Conservation (phyloP, 2,888 invertebrate genomes). For the Pediacus dermestoides region DNA sequence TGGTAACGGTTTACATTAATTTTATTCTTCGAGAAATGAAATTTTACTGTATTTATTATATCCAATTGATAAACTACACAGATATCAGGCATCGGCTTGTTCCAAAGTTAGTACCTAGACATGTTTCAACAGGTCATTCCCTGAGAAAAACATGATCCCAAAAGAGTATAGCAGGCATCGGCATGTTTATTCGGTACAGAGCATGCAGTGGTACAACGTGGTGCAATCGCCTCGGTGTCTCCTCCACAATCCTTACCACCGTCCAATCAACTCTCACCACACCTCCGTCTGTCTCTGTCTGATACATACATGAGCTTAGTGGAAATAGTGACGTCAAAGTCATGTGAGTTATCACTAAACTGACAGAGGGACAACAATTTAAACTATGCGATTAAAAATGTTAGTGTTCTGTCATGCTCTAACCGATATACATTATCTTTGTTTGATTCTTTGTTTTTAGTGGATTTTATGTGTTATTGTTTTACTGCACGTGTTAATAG, state of each 20-base stretch:
- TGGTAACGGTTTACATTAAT: too few relatives aligned
- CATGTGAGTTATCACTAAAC: constrained; percentile 46
- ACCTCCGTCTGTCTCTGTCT: constrained; percentile 12
- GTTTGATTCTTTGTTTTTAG: constrained; percentile 16
- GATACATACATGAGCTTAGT: constrained; percentile 11
- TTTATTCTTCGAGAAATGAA: too few relatives aligned
- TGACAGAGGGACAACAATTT: constrained; percentile 42
- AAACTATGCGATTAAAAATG: constrained; percentile 43
- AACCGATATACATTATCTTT: constrained; percentile 13
- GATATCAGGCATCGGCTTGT: constrained; percentile 11
- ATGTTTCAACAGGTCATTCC: background rate
- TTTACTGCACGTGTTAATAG: constrained; percentile 19
- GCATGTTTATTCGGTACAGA: constrained; percentile 7
- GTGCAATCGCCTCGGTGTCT: constrained; percentile 18
- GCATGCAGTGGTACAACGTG: constrained; percentile 22
- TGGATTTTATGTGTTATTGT: constrained; percentile 15
- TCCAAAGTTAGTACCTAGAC: constrained; percentile 3
- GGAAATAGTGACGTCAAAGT: constrained; percentile 42
- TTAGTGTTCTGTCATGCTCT: constrained; percentile 38
- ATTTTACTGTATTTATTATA: too few relatives aligned
- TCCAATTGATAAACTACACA: too few relatives aligned
- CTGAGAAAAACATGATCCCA: background rate
- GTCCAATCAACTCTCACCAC: constrained; percentile 17
- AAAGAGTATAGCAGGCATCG: background rate
- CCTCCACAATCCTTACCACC: too few relatives aligned